Evolutionary conservation across 2,113 vertebrate genomes (phyloP).

Genomic region (Brachypteracias leptosomus): DNA sequence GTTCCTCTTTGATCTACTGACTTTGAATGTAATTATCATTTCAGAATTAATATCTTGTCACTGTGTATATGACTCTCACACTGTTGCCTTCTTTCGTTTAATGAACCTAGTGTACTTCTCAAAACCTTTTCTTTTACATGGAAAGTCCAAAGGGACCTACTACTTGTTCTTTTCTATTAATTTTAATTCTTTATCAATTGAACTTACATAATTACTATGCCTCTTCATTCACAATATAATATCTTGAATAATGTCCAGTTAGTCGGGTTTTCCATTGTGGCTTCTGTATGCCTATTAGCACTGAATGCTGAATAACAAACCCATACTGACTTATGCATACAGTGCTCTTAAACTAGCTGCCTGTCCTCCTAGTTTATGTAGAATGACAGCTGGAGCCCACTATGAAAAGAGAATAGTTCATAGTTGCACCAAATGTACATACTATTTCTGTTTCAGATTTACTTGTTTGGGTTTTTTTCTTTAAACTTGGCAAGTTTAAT

Average conservation of each 20-base stretch:
- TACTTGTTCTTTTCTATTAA: constrained; percentile 13
- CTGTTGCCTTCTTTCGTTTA: constrained; percentile 1
- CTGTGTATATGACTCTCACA: neutral
- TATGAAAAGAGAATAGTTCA: constrained; percentile 55
- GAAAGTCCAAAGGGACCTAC: neutral
- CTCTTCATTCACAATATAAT: neutral
- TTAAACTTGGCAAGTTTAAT: constrained; percentile 46
- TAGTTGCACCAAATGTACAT: constrained; percentile 64
- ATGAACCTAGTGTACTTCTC: neutral
- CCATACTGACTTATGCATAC: neutral
- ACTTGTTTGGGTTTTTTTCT: neutral
- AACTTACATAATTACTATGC: neutral
- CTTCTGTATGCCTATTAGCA: neutral
- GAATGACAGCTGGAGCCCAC: constrained; percentile 58
- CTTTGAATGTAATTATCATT: constrained; percentile 43
- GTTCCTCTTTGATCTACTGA: constrained; percentile 41
- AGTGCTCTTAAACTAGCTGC: constrained; percentile 13
- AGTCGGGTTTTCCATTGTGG: constrained; percentile 1
- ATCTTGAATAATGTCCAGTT: neutral
- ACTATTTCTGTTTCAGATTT: neutral
- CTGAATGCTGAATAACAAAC: neutral
- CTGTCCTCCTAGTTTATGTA: constrained; percentile 32
- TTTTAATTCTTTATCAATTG: constrained; percentile 45
- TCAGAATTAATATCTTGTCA: constrained; percentile 47
- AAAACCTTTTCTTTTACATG: neutral